Evolutionary conservation across 2,797 vertebrate species (phyloP), one percentile per base, ranked within the genome.

Genomic region (Myripristis jacobus): DNA sequence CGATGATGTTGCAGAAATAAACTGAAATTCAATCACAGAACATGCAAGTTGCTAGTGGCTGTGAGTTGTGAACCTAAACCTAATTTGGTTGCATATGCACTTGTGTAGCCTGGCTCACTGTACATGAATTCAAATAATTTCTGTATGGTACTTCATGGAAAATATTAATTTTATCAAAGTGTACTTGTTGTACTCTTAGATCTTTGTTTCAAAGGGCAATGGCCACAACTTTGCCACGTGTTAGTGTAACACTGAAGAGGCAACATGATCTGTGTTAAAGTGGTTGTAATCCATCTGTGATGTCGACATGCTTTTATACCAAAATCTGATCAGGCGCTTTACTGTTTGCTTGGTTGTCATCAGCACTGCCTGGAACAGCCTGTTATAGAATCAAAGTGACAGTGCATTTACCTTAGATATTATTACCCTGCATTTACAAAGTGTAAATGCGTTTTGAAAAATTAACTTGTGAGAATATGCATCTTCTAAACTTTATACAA

Each of bases 241-340:
- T 60, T 66, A 70, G 44, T 18, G 66, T 64, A 52, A 58, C 56
- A 59, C 73, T 59, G 36, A 70, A 25, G 11, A 57, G 9, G 51
- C 11, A 77, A 60, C 46, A 59, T 62, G 47, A 61, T 74, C 43
- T 77, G 25, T 50, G 47, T 27, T 54, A 41, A 77, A 84, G 66
- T 79, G 66, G 66, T 29, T 69, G 43, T 73, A 68, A 75, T 72
- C 48, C 19, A 47, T 72, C 38, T 12, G 27, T 10, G 68, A 80
- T 88, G 86, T 82, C 87, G 48, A 80, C 71, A 22, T 43, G 80
- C 83, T 88, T 75, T 87, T 73, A 86, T 59, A 73, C 38, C 52
- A 74, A 82, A 70, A 88, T 89, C 82, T 71, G 82, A 88, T 90
- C 75, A 84, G 60, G 73, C 67, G 67, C 67, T 60, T 62, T 46